phyloP scores from a whole-genome alignment of 37 sponge, comb jelly and placozoan species.

The Spongilla lacustris region DNA sequence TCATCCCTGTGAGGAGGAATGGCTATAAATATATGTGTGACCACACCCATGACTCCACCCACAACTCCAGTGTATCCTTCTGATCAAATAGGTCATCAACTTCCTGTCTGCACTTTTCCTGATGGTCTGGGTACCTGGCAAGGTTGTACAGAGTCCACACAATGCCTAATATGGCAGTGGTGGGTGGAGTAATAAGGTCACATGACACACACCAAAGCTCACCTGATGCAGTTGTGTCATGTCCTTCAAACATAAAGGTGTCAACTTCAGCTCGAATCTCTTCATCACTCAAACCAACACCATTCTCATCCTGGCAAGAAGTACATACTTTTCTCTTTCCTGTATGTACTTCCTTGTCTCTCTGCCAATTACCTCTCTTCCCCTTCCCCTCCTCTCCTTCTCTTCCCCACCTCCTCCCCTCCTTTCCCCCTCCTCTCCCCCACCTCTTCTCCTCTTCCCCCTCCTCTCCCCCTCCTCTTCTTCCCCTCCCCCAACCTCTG shows the following conservation, averaged over 20 bases:
- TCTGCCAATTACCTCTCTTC: background rate
- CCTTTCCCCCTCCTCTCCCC: too few relatives aligned
- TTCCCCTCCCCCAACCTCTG: too few relatives aligned
- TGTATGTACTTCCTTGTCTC: background rate
- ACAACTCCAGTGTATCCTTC: slow-evolving; percentile 66
- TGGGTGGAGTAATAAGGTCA: background rate
- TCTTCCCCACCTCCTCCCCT: background rate
- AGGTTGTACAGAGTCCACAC: slow-evolving; percentile 90
- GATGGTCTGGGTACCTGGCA: slow-evolving; percentile 83
- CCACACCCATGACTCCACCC: slow-evolving; percentile 5
- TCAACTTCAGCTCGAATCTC: slow-evolving; percentile 93
- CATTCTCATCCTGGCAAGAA: background rate
- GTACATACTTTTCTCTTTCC: background rate
- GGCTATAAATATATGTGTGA: background rate
- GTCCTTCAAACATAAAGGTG: slow-evolving; percentile 97
- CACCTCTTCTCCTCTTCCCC: too few relatives aligned
- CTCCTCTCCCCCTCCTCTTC: too few relatives aligned
- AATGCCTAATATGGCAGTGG: slow-evolving; percentile 40
- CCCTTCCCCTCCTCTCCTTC: background rate
- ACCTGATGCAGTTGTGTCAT: slow-evolving; percentile 89
- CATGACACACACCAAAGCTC: background rate
- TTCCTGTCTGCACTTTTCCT: slow-evolving; percentile 78
- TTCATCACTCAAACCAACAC: slow-evolving; percentile 31
- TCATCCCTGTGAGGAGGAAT: slow-evolving; percentile 54
- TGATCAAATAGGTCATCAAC: slow-evolving; percentile 78